Base-by-base conservation (phyloP, 2,113 vertebrate species). In the Raphicerus campestris region DNA sequence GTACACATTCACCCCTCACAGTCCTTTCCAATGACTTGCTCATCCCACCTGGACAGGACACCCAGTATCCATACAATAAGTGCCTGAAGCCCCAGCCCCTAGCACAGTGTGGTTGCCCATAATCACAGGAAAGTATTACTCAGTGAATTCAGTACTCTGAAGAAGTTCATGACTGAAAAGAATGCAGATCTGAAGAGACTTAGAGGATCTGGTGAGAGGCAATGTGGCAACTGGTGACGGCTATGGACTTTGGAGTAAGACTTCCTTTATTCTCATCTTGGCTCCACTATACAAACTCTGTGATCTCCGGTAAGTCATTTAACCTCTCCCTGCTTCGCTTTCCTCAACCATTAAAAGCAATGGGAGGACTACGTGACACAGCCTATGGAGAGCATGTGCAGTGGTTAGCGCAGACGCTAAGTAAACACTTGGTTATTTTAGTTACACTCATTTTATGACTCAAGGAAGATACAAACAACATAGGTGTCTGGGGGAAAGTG, bases 381-480 rank as follows among this genome's bases (percentile, higher is more conserved):
- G 9, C 42, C 42, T 9, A 1, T 2, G 60, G 53, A 19, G 77
- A 89, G 26, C 91, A 45, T 3, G 22, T 90, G 15, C 47, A 66
- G 42, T 24, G 6, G 56, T 49, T 70, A 39, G 35, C 6, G n/a
- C n/a, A 70, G n/a, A 5, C 35, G 53, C 24, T 35, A n/a, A 49
- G 56, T 51, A 39, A 58, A n/a, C 70, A 22, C 63, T 81, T n/a
- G 14, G 35, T 53, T 30, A 61, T 73, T 60, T 51, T 61, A 70
- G 15, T 82, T 82, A 45, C 51, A 20, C 78, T 93, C 32, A 51
- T 82, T 93, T 93, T 86, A 56, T 45, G 47, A 42, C 30, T 51
- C 10, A 10, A 87, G 56, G 39, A 35, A 55, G 51, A 19, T 58
- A 81, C 26, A 45, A 66, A 32, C 55, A 95, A 30, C 28, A 55